Evolutionary conservation across 2,888 invertebrate genomes (phyloP).

Genomic region (Polymixis flavicincta): DNA sequence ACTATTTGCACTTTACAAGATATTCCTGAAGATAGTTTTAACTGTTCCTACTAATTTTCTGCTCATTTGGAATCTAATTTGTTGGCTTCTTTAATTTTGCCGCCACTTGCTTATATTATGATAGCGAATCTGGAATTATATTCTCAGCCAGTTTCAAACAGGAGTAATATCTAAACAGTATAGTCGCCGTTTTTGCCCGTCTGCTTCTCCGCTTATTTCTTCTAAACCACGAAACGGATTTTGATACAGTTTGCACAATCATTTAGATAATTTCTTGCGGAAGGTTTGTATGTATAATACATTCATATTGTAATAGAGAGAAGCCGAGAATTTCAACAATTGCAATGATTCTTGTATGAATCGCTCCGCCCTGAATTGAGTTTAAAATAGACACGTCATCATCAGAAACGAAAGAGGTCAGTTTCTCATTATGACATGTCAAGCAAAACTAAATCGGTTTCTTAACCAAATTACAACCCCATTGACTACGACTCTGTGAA

Average conservation of each 20-base stretch:
- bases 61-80: background rate
- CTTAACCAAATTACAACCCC: slow-evolving; percentile 78
- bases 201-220: too few species aligned
- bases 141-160: background rate
- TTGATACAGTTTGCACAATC: too few species aligned
- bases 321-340: too few species aligned
- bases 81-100: background rate
- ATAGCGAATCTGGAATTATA: background rate
- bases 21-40: slow-evolving; percentile 20
- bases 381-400: slow-evolving; percentile 84
- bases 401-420: slow-evolving; percentile 79
- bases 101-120: slow-evolving; percentile 1
- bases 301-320: too few species aligned
- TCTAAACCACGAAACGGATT: too few species aligned
- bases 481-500: slow-evolving; percentile 85
- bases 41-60: slow-evolving; percentile 35
- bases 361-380: slow-evolving; percentile 37
- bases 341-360: too few species aligned
- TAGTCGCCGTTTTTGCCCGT: too few species aligned
- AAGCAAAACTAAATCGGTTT: slow-evolving; percentile 77
- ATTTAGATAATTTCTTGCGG: too few species aligned
- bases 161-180: too few species aligned
- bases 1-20: slow-evolving; percentile 31
- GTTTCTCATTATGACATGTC: slow-evolving; percentile 84
- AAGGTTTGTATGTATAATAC: too few species aligned